Evolutionary conservation across 2,113 vertebrate species (phyloP), one percentile per base, ranked within the genome.

Genomic region (Psilopogon haemacephalus): DNA sequence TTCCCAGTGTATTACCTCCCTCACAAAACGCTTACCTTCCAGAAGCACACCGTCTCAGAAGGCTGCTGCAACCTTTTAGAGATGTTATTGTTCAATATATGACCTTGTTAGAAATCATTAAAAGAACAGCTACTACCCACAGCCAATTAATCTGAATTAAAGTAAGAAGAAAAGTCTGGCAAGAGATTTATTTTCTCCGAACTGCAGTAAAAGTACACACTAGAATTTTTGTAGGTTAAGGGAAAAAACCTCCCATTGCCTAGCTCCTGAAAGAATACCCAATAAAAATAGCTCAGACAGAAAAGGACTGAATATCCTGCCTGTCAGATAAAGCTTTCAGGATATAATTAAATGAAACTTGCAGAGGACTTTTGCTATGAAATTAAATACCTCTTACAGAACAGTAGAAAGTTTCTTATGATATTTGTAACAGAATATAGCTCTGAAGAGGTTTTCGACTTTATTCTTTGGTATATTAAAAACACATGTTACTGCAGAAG

Each of bases 11-110:
- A 46, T 40, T 64, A 72, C 62, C 89, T 83, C 67, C 78, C 90
- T 78, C n/a, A 58, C 65, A 88, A 69, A 72, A 71, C 35, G 55
- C 92, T 93, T 90, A 97, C 94, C 92, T 86, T 65, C 84, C 77
- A 90, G 62, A 88, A 78, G 33, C 15, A 70, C n/a, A 58, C 54
- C 92, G 55, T 38, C 94, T 63, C 70, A 44, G 28, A 76, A 12
- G 42, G 58, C 72, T 63, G 13, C 76, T 21, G 80, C 55, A 63
- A 33, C 56, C 81, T 77, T 50, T 78, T 44, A 89, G 12, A 83
- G 74, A 60, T 82, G 56, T 30, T 48, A 56, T 13, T 86, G 76
- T 55, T 95, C 89, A 55, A 38, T 33, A 38, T 21, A 60, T 33
- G 59, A 76, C 90, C 93, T 90, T 75, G 65, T 42, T 86, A 73